Percentiles rank a stretch among this genome's conserved stretches.
phyloP scores from a whole-genome alignment of 2,113 vertebrate genomes.

The Mobula birostris region DNA sequence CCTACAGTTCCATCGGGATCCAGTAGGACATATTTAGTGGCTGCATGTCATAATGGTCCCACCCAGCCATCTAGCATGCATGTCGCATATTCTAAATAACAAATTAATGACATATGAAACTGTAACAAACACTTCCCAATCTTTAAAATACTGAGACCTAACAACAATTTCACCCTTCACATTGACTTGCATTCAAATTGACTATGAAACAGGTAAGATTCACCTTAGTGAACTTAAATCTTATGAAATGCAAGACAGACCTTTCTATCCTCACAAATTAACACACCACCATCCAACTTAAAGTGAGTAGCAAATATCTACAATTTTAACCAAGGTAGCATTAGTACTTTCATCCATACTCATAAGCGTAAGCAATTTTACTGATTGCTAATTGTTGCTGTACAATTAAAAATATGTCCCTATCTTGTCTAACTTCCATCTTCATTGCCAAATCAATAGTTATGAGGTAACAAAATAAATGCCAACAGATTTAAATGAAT shows the following conservation, averaged over 20 bases:
- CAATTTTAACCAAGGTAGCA: background rate
- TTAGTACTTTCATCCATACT: background rate
- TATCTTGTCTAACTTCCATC: background rate
- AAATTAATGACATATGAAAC: background rate
- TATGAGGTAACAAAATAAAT: background rate
- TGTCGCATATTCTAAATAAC: background rate
- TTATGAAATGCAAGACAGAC: background rate
- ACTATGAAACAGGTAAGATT: background rate
- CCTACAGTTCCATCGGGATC: background rate
- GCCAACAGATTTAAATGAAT: background rate
- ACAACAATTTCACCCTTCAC: background rate
- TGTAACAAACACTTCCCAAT: slow-evolving; percentile 3
- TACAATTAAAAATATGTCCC: background rate
- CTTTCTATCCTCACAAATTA: background rate
- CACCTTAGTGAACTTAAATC: background rate
- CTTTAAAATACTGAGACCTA: background rate
- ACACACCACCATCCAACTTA: background rate
- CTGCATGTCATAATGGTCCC: background rate
- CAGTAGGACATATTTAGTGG: background rate
- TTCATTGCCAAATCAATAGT: background rate
- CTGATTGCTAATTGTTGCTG: background rate
- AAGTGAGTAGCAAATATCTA: background rate
- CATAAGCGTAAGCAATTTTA: background rate
- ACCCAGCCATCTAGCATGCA: background rate
- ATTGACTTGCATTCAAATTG: background rate